Percentiles rank a stretch among this genome's conserved stretches.
Conservation (phyloP, 92 coral and sea anemone genomes). For the Hydrozoanthus gracilis region DNA sequence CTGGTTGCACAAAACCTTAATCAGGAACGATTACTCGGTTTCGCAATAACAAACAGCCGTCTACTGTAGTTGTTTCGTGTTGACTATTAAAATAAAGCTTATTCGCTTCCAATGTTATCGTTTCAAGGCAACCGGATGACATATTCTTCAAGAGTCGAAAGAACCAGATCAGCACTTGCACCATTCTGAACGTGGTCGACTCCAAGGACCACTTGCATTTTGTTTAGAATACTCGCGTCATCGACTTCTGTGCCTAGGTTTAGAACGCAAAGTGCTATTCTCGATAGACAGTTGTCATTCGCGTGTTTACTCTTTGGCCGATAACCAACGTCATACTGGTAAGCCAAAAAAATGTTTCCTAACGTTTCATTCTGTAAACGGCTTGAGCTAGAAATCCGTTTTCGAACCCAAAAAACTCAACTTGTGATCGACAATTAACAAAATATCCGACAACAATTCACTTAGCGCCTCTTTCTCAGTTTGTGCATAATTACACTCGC, state of each 20-base stretch:
- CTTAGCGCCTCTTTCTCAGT: constrained; percentile 38
- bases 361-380: no score
- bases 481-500: neutral
- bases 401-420: no score
- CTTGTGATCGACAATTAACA: no score
- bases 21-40: neutral
- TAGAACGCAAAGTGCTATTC: neutral
- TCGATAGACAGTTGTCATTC: neutral
- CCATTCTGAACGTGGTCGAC: constrained; percentile 23
- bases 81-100: neutral
- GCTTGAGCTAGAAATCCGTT: no score
- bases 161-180: neutral
- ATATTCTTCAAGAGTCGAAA: constrained; percentile 11
- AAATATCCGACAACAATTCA: neutral
- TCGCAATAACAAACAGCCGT: neutral
- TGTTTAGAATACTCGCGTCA: no score
- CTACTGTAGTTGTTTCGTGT: constrained; percentile 4
- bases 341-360: no score
- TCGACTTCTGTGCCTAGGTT: constrained; percentile 13
- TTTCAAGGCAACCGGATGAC: neutral
- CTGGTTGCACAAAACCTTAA: no score
- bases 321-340: neutral
- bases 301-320: no score
- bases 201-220: neutral
- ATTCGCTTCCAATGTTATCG: neutral